These are phyloP conservation scores for Drosophila micromelanica DNA, from an alignment of 1,140 invertebrate species.

Conservation along the genomic window DNA sequence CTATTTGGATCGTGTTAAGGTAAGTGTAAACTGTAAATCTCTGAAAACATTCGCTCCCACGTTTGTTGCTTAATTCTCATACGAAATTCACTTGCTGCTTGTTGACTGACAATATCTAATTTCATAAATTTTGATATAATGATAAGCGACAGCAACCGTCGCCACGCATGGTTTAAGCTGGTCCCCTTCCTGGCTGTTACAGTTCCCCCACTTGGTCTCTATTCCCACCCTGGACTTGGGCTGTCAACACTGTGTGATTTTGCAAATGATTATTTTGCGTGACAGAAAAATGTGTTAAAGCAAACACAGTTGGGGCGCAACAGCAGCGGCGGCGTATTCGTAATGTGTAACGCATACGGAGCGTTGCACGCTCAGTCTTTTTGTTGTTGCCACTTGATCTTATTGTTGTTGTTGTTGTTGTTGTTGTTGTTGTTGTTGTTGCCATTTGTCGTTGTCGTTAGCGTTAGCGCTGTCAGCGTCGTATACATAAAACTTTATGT, in stretches of 20 bases:
- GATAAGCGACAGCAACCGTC: conserved; percentile 50
- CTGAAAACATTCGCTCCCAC: conserved; percentile 16
- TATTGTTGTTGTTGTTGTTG: background rate
- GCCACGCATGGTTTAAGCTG: conserved; percentile 32
- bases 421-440: conserved; percentile 30
- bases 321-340: conserved; percentile 35
- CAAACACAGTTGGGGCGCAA: conserved; percentile 29
- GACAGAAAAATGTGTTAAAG: conserved; percentile 79
- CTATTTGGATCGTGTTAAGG: conserved; percentile 81
- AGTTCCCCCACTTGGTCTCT: background rate
- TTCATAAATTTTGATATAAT: conserved; percentile 55
- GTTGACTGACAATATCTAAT: conserved; percentile 45
- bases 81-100: conserved; percentile 39
- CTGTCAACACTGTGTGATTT: conserved; percentile 73
- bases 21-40: conserved; percentile 48
- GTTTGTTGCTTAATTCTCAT: conserved; percentile 28
- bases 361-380: conserved; percentile 67
- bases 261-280: conserved; percentile 82
- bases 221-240: background rate
- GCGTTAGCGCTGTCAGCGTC: conserved; percentile 61
- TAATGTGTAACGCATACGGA: conserved; percentile 79
- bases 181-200: conserved; percentile 14
- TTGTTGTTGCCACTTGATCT: background rate
- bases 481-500: conserved; percentile 81
- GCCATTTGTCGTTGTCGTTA: conserved; percentile 29